Conservation (phyloP, 2,797 vertebrate species). For the Babyrousa celebensis region DNA sequence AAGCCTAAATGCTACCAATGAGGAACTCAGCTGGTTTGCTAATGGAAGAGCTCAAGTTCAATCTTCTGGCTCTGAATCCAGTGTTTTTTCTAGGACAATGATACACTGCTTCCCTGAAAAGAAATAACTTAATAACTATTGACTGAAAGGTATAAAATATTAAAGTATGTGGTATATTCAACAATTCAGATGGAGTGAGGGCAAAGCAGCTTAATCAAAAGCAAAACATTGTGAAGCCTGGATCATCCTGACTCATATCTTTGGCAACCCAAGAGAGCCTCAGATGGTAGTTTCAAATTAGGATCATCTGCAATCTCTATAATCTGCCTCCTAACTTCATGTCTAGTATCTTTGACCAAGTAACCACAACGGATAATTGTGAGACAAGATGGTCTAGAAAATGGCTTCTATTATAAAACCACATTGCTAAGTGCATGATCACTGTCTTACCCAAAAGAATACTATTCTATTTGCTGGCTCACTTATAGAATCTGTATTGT, state of each 20-base stretch:
- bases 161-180: constrained; percentile 23
- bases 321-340: constrained; percentile 9
- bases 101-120: not conserved
- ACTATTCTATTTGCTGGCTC: constrained; percentile 30
- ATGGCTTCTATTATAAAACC: not conserved
- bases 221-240: not conserved
- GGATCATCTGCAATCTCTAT: not conserved
- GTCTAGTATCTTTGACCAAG: not conserved
- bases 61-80: not conserved
- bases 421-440: not conserved
- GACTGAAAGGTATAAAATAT: constrained; percentile 23
- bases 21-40: not conserved
- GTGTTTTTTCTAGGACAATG: not conserved
- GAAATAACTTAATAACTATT: constrained; percentile 17
- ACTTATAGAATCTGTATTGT: not conserved
- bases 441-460: not conserved
- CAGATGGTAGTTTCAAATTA: not conserved
- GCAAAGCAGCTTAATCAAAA: not conserved
- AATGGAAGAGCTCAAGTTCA: not conserved
- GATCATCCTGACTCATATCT: not conserved
- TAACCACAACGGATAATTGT: not conserved
- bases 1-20: constrained; percentile 5
- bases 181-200: not conserved
- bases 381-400: constrained; percentile 51
- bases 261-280: not conserved